Evolutionary conservation across 2,113 vertebrate genomes (phyloP).

Genomic region (Poecilia latipinna): DNA sequence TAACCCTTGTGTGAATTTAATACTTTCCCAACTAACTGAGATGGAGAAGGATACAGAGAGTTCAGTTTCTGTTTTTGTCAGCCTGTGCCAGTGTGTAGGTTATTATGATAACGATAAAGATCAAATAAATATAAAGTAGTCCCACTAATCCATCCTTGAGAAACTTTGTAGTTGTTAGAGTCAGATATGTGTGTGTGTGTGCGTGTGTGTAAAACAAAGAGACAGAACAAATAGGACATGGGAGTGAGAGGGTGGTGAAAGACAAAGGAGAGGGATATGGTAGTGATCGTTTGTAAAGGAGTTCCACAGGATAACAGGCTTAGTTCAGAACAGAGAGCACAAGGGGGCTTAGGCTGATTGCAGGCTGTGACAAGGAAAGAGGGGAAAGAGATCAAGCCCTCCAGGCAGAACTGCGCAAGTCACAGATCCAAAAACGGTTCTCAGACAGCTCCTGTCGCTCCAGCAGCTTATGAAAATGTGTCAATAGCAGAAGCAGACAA

Average conservation of each 20-base stretch:
- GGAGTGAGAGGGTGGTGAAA: constrained; percentile 36
- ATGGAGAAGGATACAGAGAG: not conserved
- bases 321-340: constrained; percentile 69
- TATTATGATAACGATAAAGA: constrained; percentile 7
- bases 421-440: constrained; percentile 52
- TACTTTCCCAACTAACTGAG: not conserved
- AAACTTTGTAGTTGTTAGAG: constrained; percentile 29
- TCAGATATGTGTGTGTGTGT: constrained; percentile 6
- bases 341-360: constrained; percentile 71
- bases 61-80: constrained; percentile 8
- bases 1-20: not conserved
- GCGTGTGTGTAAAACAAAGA: constrained; percentile 32
- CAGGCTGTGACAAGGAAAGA: constrained; percentile 69
- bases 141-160: constrained; percentile 29
- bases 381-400: constrained; percentile 66
- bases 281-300: constrained; percentile 58
- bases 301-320: constrained; percentile 72
- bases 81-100: not conserved
- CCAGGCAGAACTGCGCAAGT: constrained; percentile 60
- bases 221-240: constrained; percentile 21
- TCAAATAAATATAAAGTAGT: constrained; percentile 26
- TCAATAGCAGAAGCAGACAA: constrained; percentile 54
- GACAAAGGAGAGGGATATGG: constrained; percentile 34
- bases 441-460: constrained; percentile 49
- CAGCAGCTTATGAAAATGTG: constrained; percentile 58